Evolutionary conservation across 2,888 invertebrate species (phyloP).

Genomic region (Zaprionus obscuricornis): DNA sequence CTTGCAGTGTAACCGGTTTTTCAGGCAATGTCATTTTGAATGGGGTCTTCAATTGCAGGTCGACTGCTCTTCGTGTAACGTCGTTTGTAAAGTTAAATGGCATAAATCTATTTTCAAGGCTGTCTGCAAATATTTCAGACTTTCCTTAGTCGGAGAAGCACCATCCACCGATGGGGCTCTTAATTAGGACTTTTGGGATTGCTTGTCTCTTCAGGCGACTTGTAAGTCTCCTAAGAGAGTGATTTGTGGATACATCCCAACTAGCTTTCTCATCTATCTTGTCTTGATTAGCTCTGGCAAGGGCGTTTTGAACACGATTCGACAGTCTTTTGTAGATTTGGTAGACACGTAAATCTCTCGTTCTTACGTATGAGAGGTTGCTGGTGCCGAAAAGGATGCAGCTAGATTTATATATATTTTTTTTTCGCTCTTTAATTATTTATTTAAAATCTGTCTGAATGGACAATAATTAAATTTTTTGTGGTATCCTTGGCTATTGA

Average conservation of each 20-base stretch:
- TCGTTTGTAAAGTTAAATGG: neutral
- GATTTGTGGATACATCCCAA: neutral
- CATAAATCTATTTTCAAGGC: neutral
- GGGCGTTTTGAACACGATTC: too few species aligned
- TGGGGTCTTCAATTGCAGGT: neutral
- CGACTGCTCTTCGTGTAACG: too few species aligned
- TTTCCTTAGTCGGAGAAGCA: neutral
- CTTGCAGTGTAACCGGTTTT: neutral
- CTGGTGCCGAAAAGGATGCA: neutral
- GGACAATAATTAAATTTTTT: too few species aligned
- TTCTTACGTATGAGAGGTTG: neutral
- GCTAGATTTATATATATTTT: too few species aligned
- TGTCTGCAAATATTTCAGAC: neutral
- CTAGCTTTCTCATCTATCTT: too few species aligned
- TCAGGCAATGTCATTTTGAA: constrained; percentile 1
- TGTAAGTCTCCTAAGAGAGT: neutral
- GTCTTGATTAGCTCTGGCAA: too few species aligned
- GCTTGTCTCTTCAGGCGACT: too few species aligned
- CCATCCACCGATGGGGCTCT: neutral
- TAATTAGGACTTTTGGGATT: neutral
- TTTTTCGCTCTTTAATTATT: too few species aligned
- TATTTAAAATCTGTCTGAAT: too few species aligned
- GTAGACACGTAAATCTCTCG: neutral
- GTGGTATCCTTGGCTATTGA: too few species aligned
- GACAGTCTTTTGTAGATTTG: neutral